Evolutionary conservation across 2,888 invertebrate genomes (phyloP).

Genomic region (Celastrina argiolus): DNA sequence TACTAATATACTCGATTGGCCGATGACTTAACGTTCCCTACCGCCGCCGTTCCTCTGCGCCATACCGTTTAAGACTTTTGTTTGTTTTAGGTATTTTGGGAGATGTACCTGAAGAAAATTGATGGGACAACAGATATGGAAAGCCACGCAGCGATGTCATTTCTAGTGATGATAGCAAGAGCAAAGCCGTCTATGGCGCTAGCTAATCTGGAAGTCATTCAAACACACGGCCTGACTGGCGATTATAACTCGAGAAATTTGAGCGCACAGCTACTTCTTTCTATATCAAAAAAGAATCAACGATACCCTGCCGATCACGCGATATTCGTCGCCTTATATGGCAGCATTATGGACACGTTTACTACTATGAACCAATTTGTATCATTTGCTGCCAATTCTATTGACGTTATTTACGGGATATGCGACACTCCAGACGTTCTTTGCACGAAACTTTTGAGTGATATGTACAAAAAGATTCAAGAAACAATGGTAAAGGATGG

Average conservation of each 20-base stretch:
- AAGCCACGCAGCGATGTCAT: slow-evolving; percentile 84
- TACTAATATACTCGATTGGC: background rate
- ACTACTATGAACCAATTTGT: slow-evolving; percentile 69
- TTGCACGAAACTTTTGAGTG: slow-evolving; percentile 66
- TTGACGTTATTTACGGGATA: slow-evolving; percentile 76
- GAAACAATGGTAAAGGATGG: slow-evolving; percentile 52
- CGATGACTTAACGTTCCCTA: too few species aligned
- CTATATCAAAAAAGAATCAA: slow-evolving; percentile 55
- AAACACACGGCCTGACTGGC: slow-evolving; percentile 83
- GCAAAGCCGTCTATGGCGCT: slow-evolving; percentile 79
- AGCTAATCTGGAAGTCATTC: slow-evolving; percentile 85
- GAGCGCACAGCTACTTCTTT: slow-evolving; percentile 56
- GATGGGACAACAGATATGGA: slow-evolving; percentile 83
- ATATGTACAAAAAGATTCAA: slow-evolving; percentile 67
- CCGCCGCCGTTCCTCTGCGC: background rate
- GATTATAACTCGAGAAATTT: slow-evolving; percentile 60
- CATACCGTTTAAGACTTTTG: background rate
- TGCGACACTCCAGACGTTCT: slow-evolving; percentile 78
- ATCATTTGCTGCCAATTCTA: slow-evolving; percentile 67
- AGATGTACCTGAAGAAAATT: slow-evolving; percentile 86
- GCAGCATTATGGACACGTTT: slow-evolving; percentile 67
- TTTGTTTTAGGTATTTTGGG: slow-evolving; percentile 84
- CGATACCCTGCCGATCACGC: slow-evolving; percentile 61
- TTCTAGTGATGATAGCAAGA: slow-evolving; percentile 85
- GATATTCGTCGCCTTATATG: slow-evolving; percentile 54